Conservation (phyloP, 2,113 vertebrate genomes). For the Psittacara wagleri region DNA sequence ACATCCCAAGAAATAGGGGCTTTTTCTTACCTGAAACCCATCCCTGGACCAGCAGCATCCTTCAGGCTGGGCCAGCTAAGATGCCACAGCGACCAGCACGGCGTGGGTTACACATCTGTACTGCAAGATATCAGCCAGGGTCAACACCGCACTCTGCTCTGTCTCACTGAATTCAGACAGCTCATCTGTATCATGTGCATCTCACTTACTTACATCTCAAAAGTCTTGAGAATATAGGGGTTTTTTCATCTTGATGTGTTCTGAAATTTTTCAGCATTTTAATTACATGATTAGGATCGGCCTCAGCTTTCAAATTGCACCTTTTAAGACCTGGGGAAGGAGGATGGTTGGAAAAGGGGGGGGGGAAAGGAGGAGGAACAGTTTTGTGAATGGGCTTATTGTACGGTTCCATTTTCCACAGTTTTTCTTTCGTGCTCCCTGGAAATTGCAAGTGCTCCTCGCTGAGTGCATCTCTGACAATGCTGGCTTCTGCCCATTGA, state of each 20-base stretch:
- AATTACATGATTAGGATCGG: background rate
- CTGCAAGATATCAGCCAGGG: too few species aligned
- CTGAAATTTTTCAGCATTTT: background rate
- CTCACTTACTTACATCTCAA: background rate
- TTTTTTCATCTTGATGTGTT: background rate
- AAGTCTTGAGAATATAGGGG: background rate
- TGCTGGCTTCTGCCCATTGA: background rate
- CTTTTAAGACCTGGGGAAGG: background rate
- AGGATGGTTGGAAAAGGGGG: background rate
- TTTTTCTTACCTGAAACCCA: background rate
- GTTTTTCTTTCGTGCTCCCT: background rate
- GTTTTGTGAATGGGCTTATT: background rate
- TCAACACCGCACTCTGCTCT: background rate
- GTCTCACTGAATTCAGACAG: background rate
- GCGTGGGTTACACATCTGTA: accelerated
- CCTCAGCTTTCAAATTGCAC: background rate
- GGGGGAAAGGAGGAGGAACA: background rate
- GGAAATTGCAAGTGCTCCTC: background rate
- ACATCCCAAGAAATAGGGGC: accelerated
- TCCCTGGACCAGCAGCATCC: background rate
- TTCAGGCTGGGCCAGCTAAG: background rate
- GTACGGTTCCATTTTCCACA: background rate
- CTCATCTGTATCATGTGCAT: accelerated
- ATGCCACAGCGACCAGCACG: background rate
- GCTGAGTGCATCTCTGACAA: background rate